Percentiles rank a stretch among this genome's conserved stretches.
phyloP scores from a whole-genome alignment of 2,888 invertebrate genomes.

The Apodemia hepburni region DNA sequence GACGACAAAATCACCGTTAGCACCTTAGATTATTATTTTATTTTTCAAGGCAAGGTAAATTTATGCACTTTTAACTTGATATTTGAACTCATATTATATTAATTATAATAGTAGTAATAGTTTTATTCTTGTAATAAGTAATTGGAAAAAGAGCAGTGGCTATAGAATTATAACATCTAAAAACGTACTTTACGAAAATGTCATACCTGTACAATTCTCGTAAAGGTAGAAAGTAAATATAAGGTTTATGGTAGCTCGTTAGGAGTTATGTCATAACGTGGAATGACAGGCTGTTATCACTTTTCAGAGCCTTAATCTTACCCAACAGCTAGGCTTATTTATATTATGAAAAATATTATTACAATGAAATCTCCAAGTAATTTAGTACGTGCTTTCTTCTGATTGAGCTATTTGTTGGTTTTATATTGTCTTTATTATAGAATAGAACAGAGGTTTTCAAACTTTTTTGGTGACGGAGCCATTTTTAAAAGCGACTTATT shows the following conservation, averaged over 20 bases:
- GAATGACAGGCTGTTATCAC: slow-evolving; percentile 63
- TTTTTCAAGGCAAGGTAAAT: no score
- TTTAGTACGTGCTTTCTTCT: neutral
- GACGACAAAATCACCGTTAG: no score
- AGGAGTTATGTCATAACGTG: slow-evolving; percentile 68
- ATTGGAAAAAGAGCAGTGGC: neutral
- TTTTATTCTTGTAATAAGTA: no score
- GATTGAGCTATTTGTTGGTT: neutral
- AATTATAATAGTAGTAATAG: no score
- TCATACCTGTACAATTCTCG: neutral
- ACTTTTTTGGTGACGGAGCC: no score
- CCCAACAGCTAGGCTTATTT: slow-evolving; percentile 17
- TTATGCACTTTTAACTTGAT: no score
- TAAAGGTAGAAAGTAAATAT: slow-evolving; percentile 64
- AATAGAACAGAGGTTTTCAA: neutral
- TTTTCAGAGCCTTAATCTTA: slow-evolving; percentile 55
- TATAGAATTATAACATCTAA: neutral
- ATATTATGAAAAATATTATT: slow-evolving; percentile 6
- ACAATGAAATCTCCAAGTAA: neutral
- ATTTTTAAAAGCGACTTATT: no score
- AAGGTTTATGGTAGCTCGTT: slow-evolving; percentile 71
- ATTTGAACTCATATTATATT: no score
- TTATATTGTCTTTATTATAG: neutral
- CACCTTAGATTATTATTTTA: no score
- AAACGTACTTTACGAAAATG: neutral